Conservation (phyloP, 2,797 vertebrate species). For the Pipistrellus nathusii region DNA sequence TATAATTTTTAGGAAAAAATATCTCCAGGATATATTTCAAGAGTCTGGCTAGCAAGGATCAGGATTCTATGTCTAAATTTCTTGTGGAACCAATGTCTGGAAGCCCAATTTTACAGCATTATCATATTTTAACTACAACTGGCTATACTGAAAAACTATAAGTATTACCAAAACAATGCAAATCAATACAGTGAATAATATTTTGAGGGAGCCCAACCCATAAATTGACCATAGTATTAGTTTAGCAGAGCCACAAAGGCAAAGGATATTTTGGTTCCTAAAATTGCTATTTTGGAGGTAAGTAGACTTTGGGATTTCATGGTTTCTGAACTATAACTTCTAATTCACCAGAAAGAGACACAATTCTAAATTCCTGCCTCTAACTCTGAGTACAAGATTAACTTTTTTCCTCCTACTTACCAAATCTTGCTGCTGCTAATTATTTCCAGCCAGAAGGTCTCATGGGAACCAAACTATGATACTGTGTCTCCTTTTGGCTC, state of each 20-base stretch:
- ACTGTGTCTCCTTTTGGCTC: neutral
- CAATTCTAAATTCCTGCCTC: slow-evolving; percentile 57
- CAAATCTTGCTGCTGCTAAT: slow-evolving; percentile 51
- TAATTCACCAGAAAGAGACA: neutral
- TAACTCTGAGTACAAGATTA: slow-evolving; percentile 60
- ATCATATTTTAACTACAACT: neutral
- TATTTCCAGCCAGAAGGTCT: neutral
- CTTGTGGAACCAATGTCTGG: neutral
- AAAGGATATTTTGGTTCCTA: slow-evolving; percentile 11
- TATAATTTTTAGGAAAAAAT: neutral
- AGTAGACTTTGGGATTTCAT: slow-evolving; percentile 7
- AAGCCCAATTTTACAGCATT: neutral
- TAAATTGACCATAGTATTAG: neutral
- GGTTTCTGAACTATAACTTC: slow-evolving; percentile 25
- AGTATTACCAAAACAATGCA: slow-evolving; percentile 25
- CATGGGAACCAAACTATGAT: neutral
- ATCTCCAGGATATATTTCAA: slow-evolving; percentile 11
- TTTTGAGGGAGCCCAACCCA: neutral
- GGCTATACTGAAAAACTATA: neutral
- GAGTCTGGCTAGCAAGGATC: neutral
- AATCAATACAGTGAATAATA: neutral
- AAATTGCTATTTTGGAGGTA: neutral
- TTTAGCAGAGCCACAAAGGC: neutral
- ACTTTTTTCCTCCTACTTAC: slow-evolving; percentile 28
- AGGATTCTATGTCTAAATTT: slow-evolving; percentile 25